These are phyloP conservation scores for Agrypnia vestita DNA, from an alignment of 1,140 invertebrate species.

Conservation along the genomic window DNA sequence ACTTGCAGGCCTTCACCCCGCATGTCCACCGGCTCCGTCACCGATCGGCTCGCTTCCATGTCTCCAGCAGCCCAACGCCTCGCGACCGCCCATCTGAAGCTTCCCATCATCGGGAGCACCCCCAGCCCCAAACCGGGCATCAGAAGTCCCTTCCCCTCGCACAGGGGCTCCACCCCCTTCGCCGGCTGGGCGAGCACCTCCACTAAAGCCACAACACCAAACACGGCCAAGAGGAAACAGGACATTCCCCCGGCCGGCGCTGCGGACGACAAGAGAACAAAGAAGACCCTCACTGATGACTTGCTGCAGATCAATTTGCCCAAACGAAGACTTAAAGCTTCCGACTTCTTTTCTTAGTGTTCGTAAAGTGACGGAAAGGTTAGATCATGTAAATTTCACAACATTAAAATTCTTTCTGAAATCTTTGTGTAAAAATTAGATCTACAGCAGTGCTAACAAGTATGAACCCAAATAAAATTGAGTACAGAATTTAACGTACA, in stretches of 20 bases:
- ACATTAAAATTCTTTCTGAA: too few species aligned
- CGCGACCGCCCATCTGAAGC: slow-evolving; percentile 74
- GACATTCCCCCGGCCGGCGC: neutral
- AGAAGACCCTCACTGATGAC: slow-evolving; percentile 82
- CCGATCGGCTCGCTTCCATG: slow-evolving; percentile 90
- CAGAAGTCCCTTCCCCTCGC: slow-evolving; percentile 65
- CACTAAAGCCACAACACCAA: slow-evolving; percentile 57
- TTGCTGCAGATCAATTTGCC: slow-evolving; percentile 82
- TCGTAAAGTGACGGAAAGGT: too few species aligned
- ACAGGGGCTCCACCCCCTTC: slow-evolving; percentile 56
- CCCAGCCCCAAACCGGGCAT: slow-evolving; percentile 64
- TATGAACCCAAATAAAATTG: too few species aligned
- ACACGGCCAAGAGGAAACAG: slow-evolving; percentile 62
- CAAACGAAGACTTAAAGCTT: slow-evolving; percentile 74
- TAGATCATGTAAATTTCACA: too few species aligned
- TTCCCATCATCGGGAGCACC: slow-evolving; percentile 66
- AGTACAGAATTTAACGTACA: too few species aligned
- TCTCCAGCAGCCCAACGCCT: slow-evolving; percentile 94
- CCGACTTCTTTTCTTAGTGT: slow-evolving; percentile 75
- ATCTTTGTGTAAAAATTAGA: too few species aligned
- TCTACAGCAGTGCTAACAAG: too few species aligned
- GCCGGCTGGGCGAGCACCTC: slow-evolving; percentile 58
- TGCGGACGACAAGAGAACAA: slow-evolving; percentile 60
- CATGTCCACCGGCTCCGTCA: slow-evolving; percentile 74
- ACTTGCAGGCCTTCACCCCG: slow-evolving; percentile 72